These are phyloP conservation scores for Tetragnatha versicolor DNA, from an alignment of 1,140 invertebrate genomes.

Conservation along the genomic window DNA sequence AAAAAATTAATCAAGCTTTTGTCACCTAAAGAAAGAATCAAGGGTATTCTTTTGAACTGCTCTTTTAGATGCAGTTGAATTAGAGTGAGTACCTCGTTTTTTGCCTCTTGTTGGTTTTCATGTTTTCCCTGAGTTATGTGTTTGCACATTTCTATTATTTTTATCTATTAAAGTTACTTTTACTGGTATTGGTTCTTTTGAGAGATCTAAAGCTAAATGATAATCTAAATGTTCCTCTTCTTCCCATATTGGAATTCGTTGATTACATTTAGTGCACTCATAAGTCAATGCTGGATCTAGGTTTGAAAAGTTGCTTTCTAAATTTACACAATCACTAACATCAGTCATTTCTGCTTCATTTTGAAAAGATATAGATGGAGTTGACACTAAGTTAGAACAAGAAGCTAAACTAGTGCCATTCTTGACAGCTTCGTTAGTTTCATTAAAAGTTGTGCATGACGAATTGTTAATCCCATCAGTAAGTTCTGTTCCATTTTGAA, in stretches of 20 bases:
- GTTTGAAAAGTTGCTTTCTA: neutral
- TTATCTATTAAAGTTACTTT: neutral
- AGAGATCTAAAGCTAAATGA: conserved; percentile 64
- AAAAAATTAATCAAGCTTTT: neutral
- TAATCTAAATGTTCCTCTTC: conserved; percentile 66
- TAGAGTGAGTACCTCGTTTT: neutral
- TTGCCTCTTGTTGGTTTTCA: neutral
- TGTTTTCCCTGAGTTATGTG: neutral
- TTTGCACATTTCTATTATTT: neutral
- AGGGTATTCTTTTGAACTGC: conserved; percentile 13
- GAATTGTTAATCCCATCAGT: too few relatives aligned
- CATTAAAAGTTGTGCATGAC: too few relatives aligned
- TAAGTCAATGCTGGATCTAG: conserved; percentile 42
- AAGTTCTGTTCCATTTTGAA: neutral
- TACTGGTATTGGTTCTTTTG: conserved; percentile 58
- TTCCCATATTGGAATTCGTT: conserved; percentile 62
- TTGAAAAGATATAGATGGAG: too few relatives aligned
- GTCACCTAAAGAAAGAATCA: conserved; percentile 34
- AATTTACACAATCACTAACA: neutral
- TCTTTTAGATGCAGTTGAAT: neutral
- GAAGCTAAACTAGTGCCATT: too few relatives aligned
- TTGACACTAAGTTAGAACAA: too few relatives aligned
- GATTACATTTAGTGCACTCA: conserved; percentile 63
- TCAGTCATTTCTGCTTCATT: neutral
- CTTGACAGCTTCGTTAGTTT: too few relatives aligned